Evolutionary conservation across 2,113 vertebrate species (phyloP), one percentile per base, ranked within the genome.

Genomic region (Fregetta grallaria): DNA sequence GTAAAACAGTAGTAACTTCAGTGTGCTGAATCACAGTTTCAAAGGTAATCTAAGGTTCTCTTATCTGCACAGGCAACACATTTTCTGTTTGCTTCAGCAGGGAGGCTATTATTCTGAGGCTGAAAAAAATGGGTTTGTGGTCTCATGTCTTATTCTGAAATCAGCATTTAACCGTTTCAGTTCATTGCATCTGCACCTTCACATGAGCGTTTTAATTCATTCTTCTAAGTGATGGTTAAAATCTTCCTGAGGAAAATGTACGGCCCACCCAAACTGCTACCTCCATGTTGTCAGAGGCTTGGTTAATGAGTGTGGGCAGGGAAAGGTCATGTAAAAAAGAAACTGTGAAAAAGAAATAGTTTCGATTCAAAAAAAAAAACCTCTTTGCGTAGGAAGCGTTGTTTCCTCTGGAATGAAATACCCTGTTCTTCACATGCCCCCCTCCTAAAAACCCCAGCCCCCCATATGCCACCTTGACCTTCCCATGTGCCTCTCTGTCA

Each of bases 71-170:
- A 84, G 88, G 34, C 86, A 91, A 94, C 47, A 89, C 17, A 89
- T 95, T 97, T 97, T 94, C 79, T 97, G 92, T 87, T 96, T 91
- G 83, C 74, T 96, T 97, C 91, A 96, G 88, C 91, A 96, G 19
- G 10, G 62, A 94, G 61, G 20, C 70, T 91, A 85, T 81, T 92
- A 72, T 83, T 89, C 76, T 66, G 72, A 94, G 91, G 40, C 70
- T 87, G 42, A 85, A 86, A 78, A 89, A 92, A 94, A 72, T 10
- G 50, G 26, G 44, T 55, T 84, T 94, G 76, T 89, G 66, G 68
- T 94, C 80, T 94, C 47, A 59, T 34, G 16, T 81, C 68, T 92
- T 89, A 72, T 82, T 96, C 86, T 92, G 86, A 82, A 49, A 78
- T 68, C 79, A 97, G 70, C 77, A 94, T 91, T 94, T 96, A 95